phyloP scores from a whole-genome alignment of 2,888 invertebrate species.

The Brachyopa scutellaris region DNA sequence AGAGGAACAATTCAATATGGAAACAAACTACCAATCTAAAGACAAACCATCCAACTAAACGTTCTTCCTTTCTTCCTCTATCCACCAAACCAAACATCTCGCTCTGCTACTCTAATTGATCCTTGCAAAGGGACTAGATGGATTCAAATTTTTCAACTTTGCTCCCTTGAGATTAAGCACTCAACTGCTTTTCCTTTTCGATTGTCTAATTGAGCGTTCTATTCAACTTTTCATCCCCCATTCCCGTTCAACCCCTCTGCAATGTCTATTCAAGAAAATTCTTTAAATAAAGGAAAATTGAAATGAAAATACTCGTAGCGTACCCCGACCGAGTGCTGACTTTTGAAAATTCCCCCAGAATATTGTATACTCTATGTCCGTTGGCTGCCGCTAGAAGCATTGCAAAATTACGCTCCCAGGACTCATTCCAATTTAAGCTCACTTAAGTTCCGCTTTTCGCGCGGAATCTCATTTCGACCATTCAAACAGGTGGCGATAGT shows the following conservation, averaged over 20 bases:
- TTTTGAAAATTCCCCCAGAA: slow-evolving; percentile 6
- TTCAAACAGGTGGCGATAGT: too few relatives aligned
- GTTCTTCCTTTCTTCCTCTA: too few relatives aligned
- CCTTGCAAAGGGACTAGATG: not conserved
- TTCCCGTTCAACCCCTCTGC: not conserved
- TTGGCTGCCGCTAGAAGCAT: not conserved
- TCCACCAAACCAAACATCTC: too few relatives aligned
- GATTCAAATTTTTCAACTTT: slow-evolving; percentile 19
- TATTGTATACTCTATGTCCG: slow-evolving; percentile 6
- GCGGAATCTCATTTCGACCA: slow-evolving; percentile 9
- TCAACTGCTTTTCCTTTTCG: slow-evolving; percentile 15
- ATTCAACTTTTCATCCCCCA: slow-evolving; percentile 16
- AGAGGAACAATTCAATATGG: too few relatives aligned
- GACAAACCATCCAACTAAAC: too few relatives aligned
- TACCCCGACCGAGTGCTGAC: slow-evolving; percentile 1
- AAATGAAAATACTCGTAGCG: slow-evolving; percentile 34
- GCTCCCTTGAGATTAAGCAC: slow-evolving; percentile 21
- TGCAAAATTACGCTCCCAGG: slow-evolving; percentile 28
- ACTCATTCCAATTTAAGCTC: slow-evolving; percentile 32
- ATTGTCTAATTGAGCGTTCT: slow-evolving; percentile 34
- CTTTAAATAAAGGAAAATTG: slow-evolving; percentile 16
- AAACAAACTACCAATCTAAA: too few relatives aligned
- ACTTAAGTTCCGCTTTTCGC: slow-evolving; percentile 37
- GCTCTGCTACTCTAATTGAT: too few relatives aligned
- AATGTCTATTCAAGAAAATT: slow-evolving; percentile 6